A percentile compares a stretch with the other conserved stretches of the same genome.
These are phyloP conservation scores for Helicolenus hilgendorfi DNA, from an alignment of 2,797 vertebrate species.

Conservation along the genomic window DNA sequence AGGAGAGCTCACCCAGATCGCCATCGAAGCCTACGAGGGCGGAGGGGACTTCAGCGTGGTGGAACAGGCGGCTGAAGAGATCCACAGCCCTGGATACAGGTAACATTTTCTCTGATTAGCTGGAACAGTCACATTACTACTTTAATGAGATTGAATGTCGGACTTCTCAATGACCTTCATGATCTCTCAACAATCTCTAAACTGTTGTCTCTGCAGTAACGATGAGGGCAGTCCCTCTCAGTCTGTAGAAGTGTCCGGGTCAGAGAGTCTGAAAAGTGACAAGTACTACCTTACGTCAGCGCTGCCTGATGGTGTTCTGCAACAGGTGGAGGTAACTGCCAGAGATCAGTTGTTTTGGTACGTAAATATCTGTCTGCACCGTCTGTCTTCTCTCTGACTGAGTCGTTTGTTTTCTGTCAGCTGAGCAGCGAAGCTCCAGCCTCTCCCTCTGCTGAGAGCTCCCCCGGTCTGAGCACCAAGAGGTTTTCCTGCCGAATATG, in stretches of 20 bases:
- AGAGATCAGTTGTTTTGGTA: background rate
- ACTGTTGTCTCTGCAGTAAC: slow-evolving; percentile 70
- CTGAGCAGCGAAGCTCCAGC: slow-evolving; percentile 90
- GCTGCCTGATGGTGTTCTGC: slow-evolving; percentile 89
- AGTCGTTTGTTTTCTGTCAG: slow-evolving; percentile 69
- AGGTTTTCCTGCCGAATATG: slow-evolving; percentile 98
- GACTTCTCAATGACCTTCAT: background rate
- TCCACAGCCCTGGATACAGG: slow-evolving; percentile 91
- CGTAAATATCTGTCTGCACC: background rate
- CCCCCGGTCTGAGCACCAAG: slow-evolving; percentile 87
- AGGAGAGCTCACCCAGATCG: slow-evolving; percentile 92
- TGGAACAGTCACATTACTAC: background rate
- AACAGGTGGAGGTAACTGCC: slow-evolving; percentile 92
- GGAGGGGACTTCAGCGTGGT: slow-evolving; percentile 93
- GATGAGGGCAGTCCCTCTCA: slow-evolving; percentile 86
- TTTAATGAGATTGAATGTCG: background rate
- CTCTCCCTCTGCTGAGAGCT: slow-evolving; percentile 83
- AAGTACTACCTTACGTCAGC: slow-evolving; percentile 92
- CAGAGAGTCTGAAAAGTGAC: slow-evolving; percentile 88
- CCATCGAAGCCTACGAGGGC: slow-evolving; percentile 89
- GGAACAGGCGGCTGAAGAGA: slow-evolving; percentile 91
- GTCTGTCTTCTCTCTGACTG: background rate
- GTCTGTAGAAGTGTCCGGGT: slow-evolving; percentile 83
- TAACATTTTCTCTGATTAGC: slow-evolving; percentile 17
- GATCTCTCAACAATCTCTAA: background rate